Conservation (phyloP, 2,888 invertebrate genomes). For the Agrilus cyanescens region DNA sequence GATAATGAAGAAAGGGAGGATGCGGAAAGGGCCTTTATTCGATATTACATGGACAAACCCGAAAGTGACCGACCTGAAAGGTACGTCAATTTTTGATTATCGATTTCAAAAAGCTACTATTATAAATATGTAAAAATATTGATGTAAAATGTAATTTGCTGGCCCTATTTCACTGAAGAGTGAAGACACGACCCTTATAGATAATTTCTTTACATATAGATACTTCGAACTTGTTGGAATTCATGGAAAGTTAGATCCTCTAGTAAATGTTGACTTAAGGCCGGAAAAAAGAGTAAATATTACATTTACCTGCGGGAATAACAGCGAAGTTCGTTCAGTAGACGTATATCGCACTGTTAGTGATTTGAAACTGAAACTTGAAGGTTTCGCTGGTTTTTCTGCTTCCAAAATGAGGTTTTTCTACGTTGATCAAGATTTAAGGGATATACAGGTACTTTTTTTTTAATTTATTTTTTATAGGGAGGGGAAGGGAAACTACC, state of each 20-base stretch:
- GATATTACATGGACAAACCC: conserved; percentile 82
- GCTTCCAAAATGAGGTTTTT: conserved; percentile 78
- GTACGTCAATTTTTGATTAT: conserved; percentile 31
- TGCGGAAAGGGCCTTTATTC: conserved; percentile 85
- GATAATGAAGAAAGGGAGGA: conserved; percentile 78
- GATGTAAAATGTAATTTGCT: neutral
- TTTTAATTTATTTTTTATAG: neutral
- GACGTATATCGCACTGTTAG: conserved; percentile 71
- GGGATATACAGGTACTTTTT: conserved; percentile 37
- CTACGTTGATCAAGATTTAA: conserved; percentile 73
- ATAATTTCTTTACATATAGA: too few relatives aligned
- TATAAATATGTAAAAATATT: neutral
- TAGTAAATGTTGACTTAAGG: conserved; percentile 77
- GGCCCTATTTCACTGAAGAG: neutral
- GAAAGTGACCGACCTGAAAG: conserved; percentile 72
- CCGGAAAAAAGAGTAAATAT: conserved; percentile 81
- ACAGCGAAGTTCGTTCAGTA: conserved; percentile 60
- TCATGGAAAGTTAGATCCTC: conserved; percentile 82
- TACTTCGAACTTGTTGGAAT: conserved; percentile 71
- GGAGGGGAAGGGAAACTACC: too few relatives aligned
- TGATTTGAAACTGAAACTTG: conserved; percentile 70
- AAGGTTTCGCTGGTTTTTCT: conserved; percentile 69
- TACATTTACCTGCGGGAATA: conserved; percentile 66
- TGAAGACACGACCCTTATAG: too few relatives aligned
- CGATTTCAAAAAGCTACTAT: neutral